Conservation (phyloP, 1,140 invertebrate genomes). For the Heliconius eleuchia region DNA sequence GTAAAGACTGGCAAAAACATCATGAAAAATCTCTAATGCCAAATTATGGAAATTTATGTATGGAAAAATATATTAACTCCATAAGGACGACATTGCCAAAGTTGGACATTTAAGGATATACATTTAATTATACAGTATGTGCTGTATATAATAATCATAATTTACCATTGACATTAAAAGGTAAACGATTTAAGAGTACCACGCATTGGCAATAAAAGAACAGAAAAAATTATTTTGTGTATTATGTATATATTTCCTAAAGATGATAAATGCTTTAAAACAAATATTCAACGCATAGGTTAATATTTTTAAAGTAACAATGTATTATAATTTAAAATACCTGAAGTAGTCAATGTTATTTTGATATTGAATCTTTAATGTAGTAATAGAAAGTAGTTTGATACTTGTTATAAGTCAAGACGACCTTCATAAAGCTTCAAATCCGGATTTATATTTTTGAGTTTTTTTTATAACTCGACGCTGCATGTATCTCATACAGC, state of each 20-base stretch:
- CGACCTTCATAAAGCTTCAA: not conserved
- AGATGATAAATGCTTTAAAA: not conserved
- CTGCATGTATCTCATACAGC: no score
- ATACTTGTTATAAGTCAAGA: not conserved
- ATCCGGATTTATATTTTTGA: not conserved
- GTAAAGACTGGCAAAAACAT: not conserved
- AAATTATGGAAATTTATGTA: conserved; percentile 38
- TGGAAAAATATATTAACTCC: conserved; percentile 59
- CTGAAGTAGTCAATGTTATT: not conserved
- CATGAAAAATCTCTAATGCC: not conserved
- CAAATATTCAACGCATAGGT: not conserved
- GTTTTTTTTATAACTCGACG: no score
- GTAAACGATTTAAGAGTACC: not conserved
- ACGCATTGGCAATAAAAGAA: not conserved
- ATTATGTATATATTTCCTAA: not conserved
- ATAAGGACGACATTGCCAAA: conserved; percentile 53
- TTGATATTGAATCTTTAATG: not conserved
- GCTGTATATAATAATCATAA: not conserved
- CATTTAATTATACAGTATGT: not conserved
- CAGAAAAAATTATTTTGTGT: not conserved
- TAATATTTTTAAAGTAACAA: not conserved
- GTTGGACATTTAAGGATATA: not conserved
- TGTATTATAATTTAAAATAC: not conserved
- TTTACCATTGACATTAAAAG: not conserved
- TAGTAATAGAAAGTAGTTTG: not conserved